Percentiles rank a stretch among this genome's conserved stretches.
These are phyloP conservation scores for Dromiciops gliroides DNA, from an alignment of 2,113 vertebrate species.

Conservation along the genomic window DNA sequence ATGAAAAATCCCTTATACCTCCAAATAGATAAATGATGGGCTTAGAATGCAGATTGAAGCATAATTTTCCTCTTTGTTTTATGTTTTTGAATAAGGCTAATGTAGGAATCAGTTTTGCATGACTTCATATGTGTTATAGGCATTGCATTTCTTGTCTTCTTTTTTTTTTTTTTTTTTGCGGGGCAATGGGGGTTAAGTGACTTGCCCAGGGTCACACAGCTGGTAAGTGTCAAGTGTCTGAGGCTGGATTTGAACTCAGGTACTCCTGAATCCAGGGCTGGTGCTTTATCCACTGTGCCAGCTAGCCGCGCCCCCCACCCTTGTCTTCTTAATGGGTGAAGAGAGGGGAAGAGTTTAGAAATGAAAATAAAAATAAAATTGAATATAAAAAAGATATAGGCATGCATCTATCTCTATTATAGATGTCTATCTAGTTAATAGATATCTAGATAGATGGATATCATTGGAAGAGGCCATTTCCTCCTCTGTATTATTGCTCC, in stretches of 20 bases:
- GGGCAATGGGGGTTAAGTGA: too few species aligned
- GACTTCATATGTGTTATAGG: background rate
- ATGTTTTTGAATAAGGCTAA: background rate
- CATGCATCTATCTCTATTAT: background rate
- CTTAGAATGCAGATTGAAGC: background rate
- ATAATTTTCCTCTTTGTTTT: background rate
- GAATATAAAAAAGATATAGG: background rate
- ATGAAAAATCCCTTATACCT: background rate
- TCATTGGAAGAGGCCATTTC: background rate
- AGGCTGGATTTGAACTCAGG: too few species aligned
- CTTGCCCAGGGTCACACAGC: too few species aligned
- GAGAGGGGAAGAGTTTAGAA: background rate
- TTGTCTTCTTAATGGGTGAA: background rate
- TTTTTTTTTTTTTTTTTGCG: too few species aligned
- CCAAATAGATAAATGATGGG: background rate
- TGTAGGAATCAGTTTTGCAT: background rate
- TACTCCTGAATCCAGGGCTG: too few species aligned
- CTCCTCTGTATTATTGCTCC: background rate
- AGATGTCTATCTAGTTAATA: background rate
- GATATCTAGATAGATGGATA: background rate
- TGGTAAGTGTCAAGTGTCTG: too few species aligned
- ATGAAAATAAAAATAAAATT: background rate
- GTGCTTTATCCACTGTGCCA: too few species aligned
- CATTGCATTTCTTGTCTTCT: background rate
- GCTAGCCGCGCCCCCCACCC: too few species aligned